These are phyloP conservation scores for Cryptocephalus primarius DNA, from an alignment of 2,888 invertebrate species.

Conservation along the genomic window DNA sequence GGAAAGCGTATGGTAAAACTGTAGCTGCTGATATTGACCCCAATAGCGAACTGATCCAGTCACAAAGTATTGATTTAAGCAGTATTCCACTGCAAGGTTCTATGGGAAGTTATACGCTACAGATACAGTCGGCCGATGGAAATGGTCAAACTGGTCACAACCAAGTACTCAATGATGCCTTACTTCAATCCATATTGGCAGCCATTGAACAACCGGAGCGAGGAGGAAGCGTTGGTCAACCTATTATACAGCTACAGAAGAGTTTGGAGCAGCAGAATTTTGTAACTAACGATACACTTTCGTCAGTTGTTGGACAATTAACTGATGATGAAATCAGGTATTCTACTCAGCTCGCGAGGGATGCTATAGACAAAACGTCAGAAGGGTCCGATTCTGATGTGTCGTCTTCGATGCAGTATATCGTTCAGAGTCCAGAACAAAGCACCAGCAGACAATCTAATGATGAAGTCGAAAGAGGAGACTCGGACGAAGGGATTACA, in stretches of 20 bases:
- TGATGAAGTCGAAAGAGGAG: conserved; percentile 19
- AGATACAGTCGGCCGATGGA: conserved; percentile 62
- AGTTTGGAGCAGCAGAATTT: conserved; percentile 18
- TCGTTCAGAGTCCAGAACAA: conserved; percentile 6
- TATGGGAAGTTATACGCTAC: conserved; percentile 58
- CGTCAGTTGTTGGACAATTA: conserved; percentile 13
- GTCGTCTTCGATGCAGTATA: conserved; percentile 8
- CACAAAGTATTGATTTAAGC: conserved; percentile 34
- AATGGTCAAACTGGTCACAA: conserved; percentile 53
- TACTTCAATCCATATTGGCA: conserved; percentile 68
- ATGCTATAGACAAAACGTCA: conserved; percentile 9
- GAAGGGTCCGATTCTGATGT: conserved; percentile 6
- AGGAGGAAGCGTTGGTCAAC: conserved; percentile 22
- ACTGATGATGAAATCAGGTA: conserved; percentile 13
- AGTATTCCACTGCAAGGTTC: conserved; percentile 47
- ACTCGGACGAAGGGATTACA: conserved; percentile 16
- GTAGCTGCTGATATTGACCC: conserved; percentile 30
- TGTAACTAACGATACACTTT: conserved; percentile 14
- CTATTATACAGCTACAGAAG: conserved; percentile 24
- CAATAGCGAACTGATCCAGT: conserved; percentile 31
- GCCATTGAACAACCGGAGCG: conserved; percentile 64
- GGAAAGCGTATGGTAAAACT: conserved; percentile 28
- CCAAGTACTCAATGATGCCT: conserved; percentile 65
- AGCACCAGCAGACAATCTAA: conserved; percentile 1
- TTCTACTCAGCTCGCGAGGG: conserved; percentile 10